Conservation (phyloP, 2,797 vertebrate genomes). For the Sitta carolinensis region DNA sequence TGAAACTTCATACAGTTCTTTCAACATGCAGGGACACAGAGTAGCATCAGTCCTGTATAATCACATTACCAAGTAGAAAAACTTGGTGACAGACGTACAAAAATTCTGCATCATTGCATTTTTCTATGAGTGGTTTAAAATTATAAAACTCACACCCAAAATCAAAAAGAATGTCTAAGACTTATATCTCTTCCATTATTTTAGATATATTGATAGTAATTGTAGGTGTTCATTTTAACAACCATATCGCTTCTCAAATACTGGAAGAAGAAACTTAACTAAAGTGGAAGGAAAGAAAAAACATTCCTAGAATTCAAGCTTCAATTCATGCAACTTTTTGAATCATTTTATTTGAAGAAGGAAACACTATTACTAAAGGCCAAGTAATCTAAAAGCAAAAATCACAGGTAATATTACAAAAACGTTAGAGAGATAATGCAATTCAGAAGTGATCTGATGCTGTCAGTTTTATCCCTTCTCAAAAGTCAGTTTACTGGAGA, state of each 20-base stretch:
- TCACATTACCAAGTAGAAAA: background rate
- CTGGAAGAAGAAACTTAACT: background rate
- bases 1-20: background rate
- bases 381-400: background rate
- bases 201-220: background rate
- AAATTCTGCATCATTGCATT: background rate
- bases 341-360: background rate
- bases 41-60: background rate
- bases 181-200: background rate
- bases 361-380: background rate
- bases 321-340: background rate
- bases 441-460: background rate
- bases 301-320: background rate
- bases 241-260: background rate
- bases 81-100: background rate
- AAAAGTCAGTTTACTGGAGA: background rate
- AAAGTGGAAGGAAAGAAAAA: background rate
- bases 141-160: background rate
- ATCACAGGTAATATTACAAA: background rate
- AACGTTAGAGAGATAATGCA: background rate
- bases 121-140: background rate
- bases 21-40: background rate
- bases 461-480: background rate
- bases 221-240: background rate
- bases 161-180: background rate